Evolutionary conservation across 2,797 vertebrate species (phyloP), one percentile per base, ranked within the genome.

Genomic region (Fistularia commersonii): DNA sequence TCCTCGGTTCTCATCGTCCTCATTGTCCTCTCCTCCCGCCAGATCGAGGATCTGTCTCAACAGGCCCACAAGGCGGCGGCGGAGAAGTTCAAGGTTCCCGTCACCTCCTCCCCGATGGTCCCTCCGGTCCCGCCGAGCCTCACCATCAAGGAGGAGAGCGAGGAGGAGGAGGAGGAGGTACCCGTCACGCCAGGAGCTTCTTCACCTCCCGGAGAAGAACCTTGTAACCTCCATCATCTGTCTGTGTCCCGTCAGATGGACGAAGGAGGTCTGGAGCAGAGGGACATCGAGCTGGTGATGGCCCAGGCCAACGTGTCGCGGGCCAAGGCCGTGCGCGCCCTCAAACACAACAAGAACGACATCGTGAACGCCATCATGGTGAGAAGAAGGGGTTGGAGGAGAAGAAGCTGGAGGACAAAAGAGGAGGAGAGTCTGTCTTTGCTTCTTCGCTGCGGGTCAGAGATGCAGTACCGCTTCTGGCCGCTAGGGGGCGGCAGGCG

Each of bases 291-390:
- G 85, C 85, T 99, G 81, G 97, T 98, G 69, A 98, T 99, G 96
- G 95, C 96, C 1, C 95, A 99, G 74, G 96, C 96, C 76, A 98
- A 96, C 0, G 96, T 99, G 57, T 97, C 96, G 0, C 89, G 95
- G 1, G 91, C 93, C 81, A 97, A 97, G 76, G 97, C 96, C 0
- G 90, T 98, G 74, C 90, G 92, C 39, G 97, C 96, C 0, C 90
- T 99, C 54, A 90, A 93, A 78, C 94, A 96, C 90, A 99, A 96
- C 92, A 97, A 97, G 87, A 99, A 98, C 9, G 96, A 98, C 80
- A 98, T 98, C 3, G 95, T 99, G 83, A 98, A 99, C 1, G 96
- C 97, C 83, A 98, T 99, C 81, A 99, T 99, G 96, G 97, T 98
- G 78, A 95, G 93, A 23, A 74, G 32, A 35, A 43, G 52, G 57